Evolutionary conservation across 2,797 vertebrate species (phyloP), one percentile per base, ranked within the genome.

Genomic region (Agapornis canus): DNA sequence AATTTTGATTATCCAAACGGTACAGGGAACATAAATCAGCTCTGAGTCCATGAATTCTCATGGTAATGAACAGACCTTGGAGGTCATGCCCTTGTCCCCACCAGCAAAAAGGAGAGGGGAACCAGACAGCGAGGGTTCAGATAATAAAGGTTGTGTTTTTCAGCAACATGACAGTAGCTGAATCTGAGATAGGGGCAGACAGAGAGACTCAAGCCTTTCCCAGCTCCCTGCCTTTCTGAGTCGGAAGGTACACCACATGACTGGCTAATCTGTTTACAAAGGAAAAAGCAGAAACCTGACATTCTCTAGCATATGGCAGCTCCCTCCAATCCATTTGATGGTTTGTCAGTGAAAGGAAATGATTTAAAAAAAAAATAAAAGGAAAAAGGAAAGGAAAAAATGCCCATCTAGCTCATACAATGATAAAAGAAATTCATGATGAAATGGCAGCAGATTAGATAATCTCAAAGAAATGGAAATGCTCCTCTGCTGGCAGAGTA

Each of bases 381-480:
- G 13, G 14, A 77, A 92, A 94, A 91, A 82, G 64, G 32, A 80
- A 89, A 84, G 13, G 69, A 90, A 90, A 94, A 95, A 86, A 93
- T 87, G 94, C 40, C 82, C 92, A 1, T 92, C 96, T 91, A 92
- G 84, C 89, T 96, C 93, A 83, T 86, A 96, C 73, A 85, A 96
- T 95, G 95, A 88, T 78, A 92, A 94, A 94, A 93, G 91, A 95
- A 96, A 97, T 95, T 93, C 52, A 83, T 87, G 92, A 94, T 97
- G 97, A 96, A 94, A 97, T 96, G 97, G 92, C 54, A 96, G 98
- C 97, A 96, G 96, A 94, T 97, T 93, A 95, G 96, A 94, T 97
- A 86, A 96, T 96, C 97, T 98, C 89, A 86, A 96, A 98, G 94
- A 96, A 95, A 98, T 97, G 98, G 94, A 98, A 94, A 97, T 96